Evolutionary conservation across 2,113 vertebrate genomes (phyloP), one percentile per base, ranked within the genome.

Genomic region (Vombatus ursinus): DNA sequence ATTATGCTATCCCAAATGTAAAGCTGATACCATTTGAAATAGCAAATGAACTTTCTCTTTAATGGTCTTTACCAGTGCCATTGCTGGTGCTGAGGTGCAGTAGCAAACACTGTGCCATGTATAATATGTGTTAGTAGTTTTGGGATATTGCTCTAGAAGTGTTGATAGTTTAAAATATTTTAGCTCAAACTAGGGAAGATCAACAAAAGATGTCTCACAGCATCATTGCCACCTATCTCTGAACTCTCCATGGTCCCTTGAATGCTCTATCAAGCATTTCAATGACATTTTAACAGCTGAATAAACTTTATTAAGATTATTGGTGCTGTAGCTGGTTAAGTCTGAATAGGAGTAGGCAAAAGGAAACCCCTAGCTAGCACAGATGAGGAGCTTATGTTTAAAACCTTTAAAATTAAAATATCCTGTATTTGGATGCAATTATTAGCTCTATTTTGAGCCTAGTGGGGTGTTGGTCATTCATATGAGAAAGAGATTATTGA

Each of bases 401-500:
- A 68, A 94, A 91, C 84, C 92, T 95, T 93, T 28, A 93, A 96
- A 93, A 47, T 95, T 37, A 14, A 96, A 92, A 51, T 90, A 25
- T 95, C 90, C 49, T 90, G 12, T 93, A 51, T 93, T 96, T 48
- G 16, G 8, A 54, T 94, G 51, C 44, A 94, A 14, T 68, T n/a
- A 54, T 57, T 96, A 93, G 48, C 48, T 94, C 44, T 51, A 10
- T 95, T 68, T 95, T 91, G 93, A 94, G 52, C 2, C 23, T 52
- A 3, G 2, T 90, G 52, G 0, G 68, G 49, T 97, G 2, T 22
- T 50, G 44, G 24, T 89, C 52, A 16, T 94, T 93, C 31, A 68
- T 95, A 95, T 90, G 94, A 61, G 92, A 68, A 96, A 95, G 92
- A 91, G 89, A 96, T 96, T 96, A 54, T 16, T 3, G 90, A 93